Evolutionary conservation across 2,113 vertebrate species (phyloP).

Genomic region (Ranitomeya imitator): DNA sequence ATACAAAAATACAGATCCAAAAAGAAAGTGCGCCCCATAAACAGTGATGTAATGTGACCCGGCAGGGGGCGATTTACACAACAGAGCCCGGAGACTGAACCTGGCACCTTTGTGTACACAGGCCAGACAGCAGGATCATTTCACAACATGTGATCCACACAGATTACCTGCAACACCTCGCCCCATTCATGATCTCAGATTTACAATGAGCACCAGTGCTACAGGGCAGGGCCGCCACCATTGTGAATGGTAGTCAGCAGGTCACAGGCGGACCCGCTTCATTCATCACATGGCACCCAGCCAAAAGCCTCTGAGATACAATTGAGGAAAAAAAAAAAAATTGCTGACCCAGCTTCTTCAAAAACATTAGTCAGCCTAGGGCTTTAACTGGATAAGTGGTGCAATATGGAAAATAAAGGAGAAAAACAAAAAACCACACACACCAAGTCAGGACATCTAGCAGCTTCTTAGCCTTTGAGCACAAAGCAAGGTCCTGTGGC

Average conservation of each 20-base stretch:
- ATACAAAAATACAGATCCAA: too few species aligned
- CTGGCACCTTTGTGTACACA: conserved; percentile 18
- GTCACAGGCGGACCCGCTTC: background rate
- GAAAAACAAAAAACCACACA: too few species aligned
- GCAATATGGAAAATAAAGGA: too few species aligned
- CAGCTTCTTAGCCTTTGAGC: too few species aligned
- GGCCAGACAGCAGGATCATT: background rate
- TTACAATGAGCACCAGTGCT: background rate
- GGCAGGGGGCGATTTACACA: background rate
- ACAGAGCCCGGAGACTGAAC: background rate
- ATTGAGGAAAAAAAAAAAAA: background rate
- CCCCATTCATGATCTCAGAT: background rate
- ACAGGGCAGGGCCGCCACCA: background rate
- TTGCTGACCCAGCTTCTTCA: too few species aligned
- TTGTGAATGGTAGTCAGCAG: background rate
- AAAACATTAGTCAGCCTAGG: background rate
- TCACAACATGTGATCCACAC: conserved; percentile 7
- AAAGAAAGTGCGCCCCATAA: background rate
- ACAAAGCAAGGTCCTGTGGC: too few species aligned
- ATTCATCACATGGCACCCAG: background rate
- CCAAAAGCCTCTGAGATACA: background rate
- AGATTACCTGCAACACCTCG: background rate
- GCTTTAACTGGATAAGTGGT: too few species aligned
- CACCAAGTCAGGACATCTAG: too few species aligned
- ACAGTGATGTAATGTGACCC: background rate